These are phyloP conservation scores for Chelidonichthys spinosus DNA, from an alignment of 2,797 vertebrate species.

Conservation along the genomic window DNA sequence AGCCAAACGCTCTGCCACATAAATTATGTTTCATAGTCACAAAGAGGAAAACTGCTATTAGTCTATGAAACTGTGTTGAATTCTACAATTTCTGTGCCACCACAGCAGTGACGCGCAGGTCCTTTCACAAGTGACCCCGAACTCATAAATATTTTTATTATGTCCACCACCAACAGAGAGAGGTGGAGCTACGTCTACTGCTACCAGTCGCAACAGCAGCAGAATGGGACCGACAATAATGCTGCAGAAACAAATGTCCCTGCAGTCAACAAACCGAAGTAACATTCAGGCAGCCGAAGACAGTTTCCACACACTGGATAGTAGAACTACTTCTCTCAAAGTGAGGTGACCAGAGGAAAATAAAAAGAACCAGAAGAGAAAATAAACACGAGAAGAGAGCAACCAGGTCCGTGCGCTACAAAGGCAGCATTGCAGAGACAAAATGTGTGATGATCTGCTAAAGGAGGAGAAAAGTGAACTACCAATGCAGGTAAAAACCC, in stretches of 20 bases:
- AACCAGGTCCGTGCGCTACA: not conserved
- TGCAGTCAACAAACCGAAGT: not conserved
- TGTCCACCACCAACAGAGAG: not conserved
- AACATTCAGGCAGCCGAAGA: no score
- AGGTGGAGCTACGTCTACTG: not conserved
- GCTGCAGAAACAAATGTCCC: not conserved
- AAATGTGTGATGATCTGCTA: not conserved
- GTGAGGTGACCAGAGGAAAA: not conserved
- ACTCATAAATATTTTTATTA: not conserved
- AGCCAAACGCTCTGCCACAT: not conserved
- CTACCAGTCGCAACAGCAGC: not conserved
- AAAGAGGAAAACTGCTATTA: not conserved
- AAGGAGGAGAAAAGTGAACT: not conserved
- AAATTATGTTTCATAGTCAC: not conserved
- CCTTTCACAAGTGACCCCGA: no score
- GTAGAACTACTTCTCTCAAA: not conserved
- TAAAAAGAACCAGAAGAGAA: not conserved
- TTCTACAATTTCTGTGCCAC: not conserved
- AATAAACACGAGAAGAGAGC: not conserved
- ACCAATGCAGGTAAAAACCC: not conserved
- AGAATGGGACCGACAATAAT: not conserved
- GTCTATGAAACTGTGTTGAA: no score
- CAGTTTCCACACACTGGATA: not conserved
- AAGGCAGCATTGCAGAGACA: conserved; percentile 5
- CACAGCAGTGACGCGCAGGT: not conserved